Conservation (phyloP, 2,888 invertebrate genomes). For the Machimus rusticus region DNA sequence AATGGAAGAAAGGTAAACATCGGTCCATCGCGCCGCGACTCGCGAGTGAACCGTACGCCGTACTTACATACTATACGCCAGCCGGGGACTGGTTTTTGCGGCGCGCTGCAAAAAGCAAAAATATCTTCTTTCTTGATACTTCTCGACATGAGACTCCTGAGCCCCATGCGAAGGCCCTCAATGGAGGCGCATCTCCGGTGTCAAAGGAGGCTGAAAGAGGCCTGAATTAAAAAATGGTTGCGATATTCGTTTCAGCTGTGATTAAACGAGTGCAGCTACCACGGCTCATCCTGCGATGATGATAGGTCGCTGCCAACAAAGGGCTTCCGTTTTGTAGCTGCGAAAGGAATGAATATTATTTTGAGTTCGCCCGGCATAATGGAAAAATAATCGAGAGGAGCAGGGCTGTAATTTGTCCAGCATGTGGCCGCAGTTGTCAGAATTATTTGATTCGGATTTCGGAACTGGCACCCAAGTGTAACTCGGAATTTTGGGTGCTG, state of each 20-base stretch:
- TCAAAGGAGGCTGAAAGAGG: background rate
- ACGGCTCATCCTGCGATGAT: conserved; percentile 27
- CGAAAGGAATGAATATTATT: background rate
- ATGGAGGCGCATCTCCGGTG: background rate
- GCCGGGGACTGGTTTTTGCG: background rate
- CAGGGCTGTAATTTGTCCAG: conserved; percentile 23
- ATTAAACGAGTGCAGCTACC: background rate
- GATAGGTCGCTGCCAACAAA: background rate
- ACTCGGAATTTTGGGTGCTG: conserved; percentile 14
- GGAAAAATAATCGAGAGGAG: background rate
- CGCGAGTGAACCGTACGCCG: background rate
- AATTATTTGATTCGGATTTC: background rate
- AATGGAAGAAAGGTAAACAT: conserved; percentile 22
- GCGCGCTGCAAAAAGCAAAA: background rate
- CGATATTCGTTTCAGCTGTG: background rate
- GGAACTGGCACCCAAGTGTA: background rate
- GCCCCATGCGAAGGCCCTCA: background rate
- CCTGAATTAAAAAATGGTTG: background rate
- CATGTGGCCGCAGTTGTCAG: conserved; percentile 2
- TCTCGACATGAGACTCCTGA: background rate
- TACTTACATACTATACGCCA: background rate
- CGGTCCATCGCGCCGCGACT: background rate
- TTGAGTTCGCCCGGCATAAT: background rate
- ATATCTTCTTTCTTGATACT: background rate
- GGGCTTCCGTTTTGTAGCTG: background rate